Evolutionary conservation across 2,888 invertebrate genomes (phyloP).

Genomic region (Tipula lateralis): DNA sequence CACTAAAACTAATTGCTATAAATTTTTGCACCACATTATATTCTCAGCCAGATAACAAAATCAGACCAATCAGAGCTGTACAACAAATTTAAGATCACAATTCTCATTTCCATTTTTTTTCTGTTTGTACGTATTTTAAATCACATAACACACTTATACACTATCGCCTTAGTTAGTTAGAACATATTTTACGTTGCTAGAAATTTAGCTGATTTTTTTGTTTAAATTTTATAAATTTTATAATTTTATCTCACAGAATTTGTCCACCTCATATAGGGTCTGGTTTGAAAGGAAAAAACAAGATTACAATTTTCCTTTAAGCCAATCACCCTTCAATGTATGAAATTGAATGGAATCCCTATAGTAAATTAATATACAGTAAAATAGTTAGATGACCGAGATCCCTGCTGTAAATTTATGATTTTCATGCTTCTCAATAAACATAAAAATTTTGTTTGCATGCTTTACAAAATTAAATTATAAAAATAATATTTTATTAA

Average conservation of each 20-base stretch:
- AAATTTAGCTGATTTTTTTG: background rate
- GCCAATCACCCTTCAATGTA: background rate
- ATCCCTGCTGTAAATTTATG: background rate
- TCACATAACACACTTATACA: background rate
- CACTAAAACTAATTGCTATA: slow-evolving; percentile 15
- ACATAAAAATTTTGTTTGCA: background rate
- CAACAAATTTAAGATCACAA: background rate
- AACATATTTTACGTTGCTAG: background rate
- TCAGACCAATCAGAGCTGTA: slow-evolving; percentile 27
- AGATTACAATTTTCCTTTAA: background rate
- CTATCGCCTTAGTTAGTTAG: background rate
- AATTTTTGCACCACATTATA: slow-evolving; percentile 7
- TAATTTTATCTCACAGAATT: slow-evolving; percentile 11
- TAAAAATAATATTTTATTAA: background rate
- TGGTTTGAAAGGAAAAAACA: background rate
- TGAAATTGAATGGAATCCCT: background rate
- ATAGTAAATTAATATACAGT: background rate
- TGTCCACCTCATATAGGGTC: background rate
- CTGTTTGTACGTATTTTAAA: background rate
- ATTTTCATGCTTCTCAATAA: background rate
- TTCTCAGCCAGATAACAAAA: slow-evolving; percentile 28
- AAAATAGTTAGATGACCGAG: background rate
- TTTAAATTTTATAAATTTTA: background rate
- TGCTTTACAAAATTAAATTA: background rate
- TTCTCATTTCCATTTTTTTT: background rate